phyloP scores from a whole-genome alignment of 2,888 invertebrate genomes.

The Meteorus colon region DNA sequence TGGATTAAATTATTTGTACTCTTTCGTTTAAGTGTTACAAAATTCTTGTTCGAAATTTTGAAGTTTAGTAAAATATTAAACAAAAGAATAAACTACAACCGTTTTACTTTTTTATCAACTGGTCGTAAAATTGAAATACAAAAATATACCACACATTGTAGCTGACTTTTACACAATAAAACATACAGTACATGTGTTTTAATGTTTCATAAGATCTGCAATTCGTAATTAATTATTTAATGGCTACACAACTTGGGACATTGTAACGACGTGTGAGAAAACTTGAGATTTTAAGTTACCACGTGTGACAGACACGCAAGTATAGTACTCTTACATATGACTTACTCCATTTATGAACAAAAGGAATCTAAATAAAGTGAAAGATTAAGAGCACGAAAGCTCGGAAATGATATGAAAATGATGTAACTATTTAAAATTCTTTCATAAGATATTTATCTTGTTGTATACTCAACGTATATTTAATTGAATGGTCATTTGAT shows the following conservation, averaged over 20 bases:
- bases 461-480: not conserved
- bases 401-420: too few relatives aligned
- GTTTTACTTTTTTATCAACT: too few relatives aligned
- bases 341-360: not conserved
- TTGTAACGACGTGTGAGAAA: slow-evolving; percentile 20
- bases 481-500: not conserved
- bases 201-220: slow-evolving; percentile 20
- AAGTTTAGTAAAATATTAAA: too few relatives aligned
- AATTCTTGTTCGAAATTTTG: too few relatives aligned
- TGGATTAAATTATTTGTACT: too few relatives aligned
- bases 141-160: not conserved
- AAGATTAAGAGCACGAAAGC: not conserved
- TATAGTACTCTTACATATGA: not conserved
- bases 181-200: not conserved
- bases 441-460: too few relatives aligned
- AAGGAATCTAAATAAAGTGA: not conserved
- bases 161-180: not conserved
- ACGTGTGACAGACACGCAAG: slow-evolving; percentile 12
- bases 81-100: too few relatives aligned
- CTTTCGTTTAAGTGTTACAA: too few relatives aligned
- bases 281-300: slow-evolving; percentile 26
- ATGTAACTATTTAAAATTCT: too few relatives aligned
- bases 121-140: not conserved
- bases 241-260: not conserved
- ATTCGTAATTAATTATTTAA: slow-evolving; percentile 35